Base-by-base conservation (phyloP, 2,888 invertebrate genomes). In the Stenodema calcarata region DNA sequence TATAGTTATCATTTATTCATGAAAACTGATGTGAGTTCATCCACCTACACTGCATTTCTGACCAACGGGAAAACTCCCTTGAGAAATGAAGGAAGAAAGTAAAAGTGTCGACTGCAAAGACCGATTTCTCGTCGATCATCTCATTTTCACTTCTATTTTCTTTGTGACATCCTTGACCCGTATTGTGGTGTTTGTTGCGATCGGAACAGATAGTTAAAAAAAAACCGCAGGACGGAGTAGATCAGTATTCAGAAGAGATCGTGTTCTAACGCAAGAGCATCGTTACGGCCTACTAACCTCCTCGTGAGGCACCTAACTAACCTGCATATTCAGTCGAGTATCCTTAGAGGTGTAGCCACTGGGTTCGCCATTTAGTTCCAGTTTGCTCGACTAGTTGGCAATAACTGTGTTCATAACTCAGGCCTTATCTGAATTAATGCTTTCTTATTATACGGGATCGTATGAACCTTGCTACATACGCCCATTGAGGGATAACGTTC, bases 231-330 rank as follows among this genome's bases (percentile, higher is more conserved):
- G 28, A 6, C 12, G 73, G 73, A 73, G 73, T 41, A 23, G 50
- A 80, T 80, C 80, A 80, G 50, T 30, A 80, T 80, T 80, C 80
- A 80, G 50, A 80, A 50, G 54, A 30, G 80, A 80, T 80, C 27
- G 50, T 18, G 41, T 42, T 23, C 28, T 80, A 50, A 50, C 80
- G 80, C 47, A 80, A 80, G 47, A 80, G 80, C 73, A n/a, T 73
- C 35, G 73, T 73, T 73, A 73, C 73, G 73, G 73, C 73, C 73
- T 73, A 73, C 73, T 73, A 73, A 73, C 73, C 73, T 35, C 73
- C 73, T 73, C 73, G 35, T 73, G 41, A 35, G 35, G 73, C 16
- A 35, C 30, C 62, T 62, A 73, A 73, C 35, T 73, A 73, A 73
- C 73, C 73, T 73, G 73, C 73, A 73, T 73, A 73, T 35, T 41